phyloP scores from a whole-genome alignment of 2,113 vertebrate genomes.

The Morone saxatilis region DNA sequence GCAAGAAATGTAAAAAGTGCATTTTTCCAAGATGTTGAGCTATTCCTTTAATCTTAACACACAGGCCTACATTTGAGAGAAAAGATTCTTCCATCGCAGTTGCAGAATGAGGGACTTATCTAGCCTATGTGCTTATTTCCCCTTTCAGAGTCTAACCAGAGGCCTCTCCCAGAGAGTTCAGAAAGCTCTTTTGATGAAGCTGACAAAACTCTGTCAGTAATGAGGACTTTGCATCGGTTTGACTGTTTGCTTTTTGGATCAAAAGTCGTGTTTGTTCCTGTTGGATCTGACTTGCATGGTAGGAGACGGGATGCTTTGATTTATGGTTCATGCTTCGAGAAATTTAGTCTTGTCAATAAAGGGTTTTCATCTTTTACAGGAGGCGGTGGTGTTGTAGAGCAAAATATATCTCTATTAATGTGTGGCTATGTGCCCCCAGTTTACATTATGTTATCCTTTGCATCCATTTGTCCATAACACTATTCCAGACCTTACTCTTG shows the following conservation, averaged over 20 bases:
- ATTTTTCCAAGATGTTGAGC: background rate
- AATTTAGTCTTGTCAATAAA: background rate
- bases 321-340: constrained; percentile 15
- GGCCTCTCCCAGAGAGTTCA: background rate
- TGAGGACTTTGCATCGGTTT: constrained; percentile 5
- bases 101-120: background rate
- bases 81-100: background rate
- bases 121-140: background rate
- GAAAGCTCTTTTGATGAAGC: background rate
- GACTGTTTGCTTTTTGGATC: background rate
- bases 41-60: background rate
- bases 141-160: constrained; percentile 13
- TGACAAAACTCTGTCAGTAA: constrained; percentile 31
- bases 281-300: background rate
- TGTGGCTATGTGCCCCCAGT: background rate
- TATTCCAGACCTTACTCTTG: background rate
- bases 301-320: constrained; percentile 13
- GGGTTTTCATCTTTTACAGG: constrained; percentile 20
- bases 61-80: background rate
- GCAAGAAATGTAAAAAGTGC: background rate
- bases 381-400: background rate
- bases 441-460: background rate
- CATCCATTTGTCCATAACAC: background rate
- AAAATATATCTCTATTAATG: background rate
- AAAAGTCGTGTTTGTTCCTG: constrained; percentile 2